These are phyloP conservation scores for Pangasianodon hypophthalmus DNA, from an alignment of 2,113 vertebrate genomes.

Conservation along the genomic window DNA sequence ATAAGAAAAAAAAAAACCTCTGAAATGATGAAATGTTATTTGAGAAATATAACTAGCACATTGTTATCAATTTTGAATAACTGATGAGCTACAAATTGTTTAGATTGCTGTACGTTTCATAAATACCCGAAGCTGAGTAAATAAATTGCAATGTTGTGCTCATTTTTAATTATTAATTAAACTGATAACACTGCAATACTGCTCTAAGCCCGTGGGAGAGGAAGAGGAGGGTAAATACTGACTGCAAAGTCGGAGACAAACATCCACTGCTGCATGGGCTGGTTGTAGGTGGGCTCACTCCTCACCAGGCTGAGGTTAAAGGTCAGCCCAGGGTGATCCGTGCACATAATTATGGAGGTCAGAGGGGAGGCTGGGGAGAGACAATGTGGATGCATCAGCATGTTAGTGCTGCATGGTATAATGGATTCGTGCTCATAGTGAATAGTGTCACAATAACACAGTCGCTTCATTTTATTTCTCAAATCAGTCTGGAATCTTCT, in stretches of 20 bases:
- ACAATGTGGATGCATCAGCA: not conserved
- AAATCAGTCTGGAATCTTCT: not conserved
- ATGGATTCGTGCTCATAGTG: not conserved
- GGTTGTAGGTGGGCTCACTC: conserved; percentile 77
- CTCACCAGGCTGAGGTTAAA: conserved; percentile 78
- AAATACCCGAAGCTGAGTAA: not conserved
- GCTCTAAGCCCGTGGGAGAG: not conserved
- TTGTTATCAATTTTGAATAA: not conserved
- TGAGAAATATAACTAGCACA: not conserved
- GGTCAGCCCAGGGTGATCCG: conserved; percentile 75
- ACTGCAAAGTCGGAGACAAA: conserved; percentile 86
- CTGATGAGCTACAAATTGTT: not conserved
- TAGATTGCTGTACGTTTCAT: not conserved
- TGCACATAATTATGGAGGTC: conserved; percentile 76
- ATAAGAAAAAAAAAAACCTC: not conserved
- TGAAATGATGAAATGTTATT: not conserved
- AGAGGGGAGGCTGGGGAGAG: conserved; percentile 70
- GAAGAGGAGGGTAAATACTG: conserved; percentile 53
- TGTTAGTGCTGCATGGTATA: not conserved
- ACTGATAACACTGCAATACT: not conserved
- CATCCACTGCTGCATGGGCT: conserved; percentile 83
- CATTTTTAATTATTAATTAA: not conserved
- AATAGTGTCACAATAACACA: not conserved
- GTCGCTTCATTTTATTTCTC: not conserved
- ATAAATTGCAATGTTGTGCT: not conserved